A percentile compares a stretch with the other conserved stretches of the same genome.
Conservation (phyloP, 2,888 invertebrate species). For the Ochropleura plecta region DNA sequence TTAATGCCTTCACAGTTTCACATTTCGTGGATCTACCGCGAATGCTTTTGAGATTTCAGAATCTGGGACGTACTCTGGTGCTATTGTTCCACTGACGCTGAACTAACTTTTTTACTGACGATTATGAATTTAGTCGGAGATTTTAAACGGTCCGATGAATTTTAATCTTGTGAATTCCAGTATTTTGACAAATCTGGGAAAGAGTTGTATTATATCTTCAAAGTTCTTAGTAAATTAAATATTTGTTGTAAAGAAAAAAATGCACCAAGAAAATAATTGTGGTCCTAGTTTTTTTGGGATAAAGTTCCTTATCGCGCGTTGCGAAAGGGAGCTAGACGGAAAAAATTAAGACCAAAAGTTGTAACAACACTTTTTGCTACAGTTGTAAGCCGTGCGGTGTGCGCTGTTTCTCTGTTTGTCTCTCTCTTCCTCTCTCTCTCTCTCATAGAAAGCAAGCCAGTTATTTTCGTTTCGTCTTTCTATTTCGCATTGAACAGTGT, state of each 20-base stretch:
- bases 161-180: background rate
- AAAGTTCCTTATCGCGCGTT: too few relatives aligned
- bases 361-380: too few relatives aligned
- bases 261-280: background rate
- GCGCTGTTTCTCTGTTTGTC: too few relatives aligned
- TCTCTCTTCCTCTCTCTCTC: too few relatives aligned
- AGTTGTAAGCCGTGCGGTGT: too few relatives aligned
- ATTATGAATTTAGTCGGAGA: conserved; percentile 47
- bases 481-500: too few relatives aligned
- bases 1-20: conserved; percentile 75
- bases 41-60: conserved; percentile 74
- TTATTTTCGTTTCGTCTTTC: too few relatives aligned
- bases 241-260: background rate
- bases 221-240: background rate
- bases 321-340: too few relatives aligned
- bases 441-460: too few relatives aligned
- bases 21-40: conserved; percentile 64
- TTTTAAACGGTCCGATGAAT: conserved; percentile 31
- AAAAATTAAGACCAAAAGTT: too few relatives aligned
- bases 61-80: conserved; percentile 64
- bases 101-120: conserved; percentile 64
- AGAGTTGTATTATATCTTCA: too few relatives aligned
- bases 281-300: background rate
- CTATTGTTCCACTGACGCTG: conserved; percentile 69
- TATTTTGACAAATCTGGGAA: background rate